Base-by-base conservation (phyloP, 2,113 vertebrate genomes). In the Notarius lentiginosus region DNA sequence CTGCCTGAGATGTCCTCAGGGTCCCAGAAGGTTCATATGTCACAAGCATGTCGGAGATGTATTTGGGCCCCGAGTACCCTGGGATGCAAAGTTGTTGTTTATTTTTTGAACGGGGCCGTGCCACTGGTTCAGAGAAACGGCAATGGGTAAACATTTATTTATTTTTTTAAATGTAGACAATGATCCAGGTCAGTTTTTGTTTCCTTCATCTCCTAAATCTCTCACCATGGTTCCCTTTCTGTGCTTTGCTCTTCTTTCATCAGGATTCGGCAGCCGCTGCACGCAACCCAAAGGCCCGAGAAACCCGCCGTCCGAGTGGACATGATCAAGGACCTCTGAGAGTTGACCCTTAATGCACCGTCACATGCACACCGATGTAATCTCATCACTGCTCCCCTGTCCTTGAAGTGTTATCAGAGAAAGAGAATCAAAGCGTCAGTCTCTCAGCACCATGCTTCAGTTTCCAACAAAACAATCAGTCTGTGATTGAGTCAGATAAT, bases 241-340 rank as follows among this genome's bases (percentile, higher is more conserved):
- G 66, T 79, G 24, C 47, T 34, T n/a, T 34, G 55, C 18, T 47
- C 58, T 80, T 34, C 55, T 61, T 61, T 61, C 75, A 86, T 86
- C 90, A 99, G 98, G 96, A 92, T 97, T 97, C 93, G 95, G 96
- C 92, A 97, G 95, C 94, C 96, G 96, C 91, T 96, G 96, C 94
- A 93, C 95, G 91, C 97, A 96, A 90, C 97, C 97, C 89, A 97
- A 94, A 96, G 97, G 97, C 93, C 97, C 97, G 84, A 95, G 96
- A 92, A 95, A 97, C 80, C 96, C 96, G 77, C 96, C 97, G 70
- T 92, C 96, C 91, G 96, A 97, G 95, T 98, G 97, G 97, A 98
- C 97, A 94, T 96, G 93, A 90, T 89, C 90, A 88, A 87, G 89
- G 66, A 89, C 89, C 91, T 41, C 2, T 83, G 81, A 0, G 7